A percentile compares a stretch with the other conserved stretches of the same genome.
phyloP scores from a whole-genome alignment of 2,888 invertebrate species.

The Macroteleia sp. region DNA sequence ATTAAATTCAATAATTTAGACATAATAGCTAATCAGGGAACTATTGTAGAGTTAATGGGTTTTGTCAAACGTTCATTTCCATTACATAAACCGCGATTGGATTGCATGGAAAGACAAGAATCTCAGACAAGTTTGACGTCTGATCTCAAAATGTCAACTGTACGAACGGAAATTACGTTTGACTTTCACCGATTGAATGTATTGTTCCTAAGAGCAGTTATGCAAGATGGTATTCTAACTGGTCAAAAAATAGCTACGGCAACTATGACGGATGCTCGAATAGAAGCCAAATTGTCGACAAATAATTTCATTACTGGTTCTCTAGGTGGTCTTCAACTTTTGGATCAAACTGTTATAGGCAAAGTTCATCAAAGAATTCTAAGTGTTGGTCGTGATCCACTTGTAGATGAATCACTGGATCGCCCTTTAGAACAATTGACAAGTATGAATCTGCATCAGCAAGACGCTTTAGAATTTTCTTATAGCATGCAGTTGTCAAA shows the following conservation, averaged over 20 bases:
- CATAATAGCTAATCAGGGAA: slow-evolving; percentile 97
- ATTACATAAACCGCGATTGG: slow-evolving; percentile 66
- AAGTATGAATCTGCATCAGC: slow-evolving; percentile 77
- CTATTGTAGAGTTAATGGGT: slow-evolving; percentile 96
- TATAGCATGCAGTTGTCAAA: slow-evolving; percentile 74
- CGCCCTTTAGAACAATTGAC: slow-evolving; percentile 78
- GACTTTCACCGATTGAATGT: slow-evolving; percentile 97
- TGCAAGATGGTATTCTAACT: slow-evolving; percentile 88
- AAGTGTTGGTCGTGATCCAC: slow-evolving; percentile 91
- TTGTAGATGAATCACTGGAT: slow-evolving; percentile 85
- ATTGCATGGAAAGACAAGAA: slow-evolving; percentile 72
- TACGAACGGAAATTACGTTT: slow-evolving; percentile 92
- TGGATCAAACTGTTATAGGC: slow-evolving; percentile 94
- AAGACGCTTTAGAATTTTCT: slow-evolving; percentile 86
- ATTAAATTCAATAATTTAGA: slow-evolving; percentile 97
- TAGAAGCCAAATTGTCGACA: slow-evolving; percentile 92
- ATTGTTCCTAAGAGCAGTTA: slow-evolving; percentile 91
- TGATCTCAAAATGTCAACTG: slow-evolving; percentile 74
- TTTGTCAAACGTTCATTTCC: slow-evolving; percentile 91
- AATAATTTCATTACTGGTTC: slow-evolving; percentile 90
- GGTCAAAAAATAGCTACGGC: slow-evolving; percentile 97
- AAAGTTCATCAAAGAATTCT: slow-evolving; percentile 93
- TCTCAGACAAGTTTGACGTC: slow-evolving; percentile 74
- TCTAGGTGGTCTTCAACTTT: slow-evolving; percentile 94
- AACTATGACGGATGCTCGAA: slow-evolving; percentile 94